phyloP scores from a whole-genome alignment of 1,140 invertebrate species.

The Achroia grisella region DNA sequence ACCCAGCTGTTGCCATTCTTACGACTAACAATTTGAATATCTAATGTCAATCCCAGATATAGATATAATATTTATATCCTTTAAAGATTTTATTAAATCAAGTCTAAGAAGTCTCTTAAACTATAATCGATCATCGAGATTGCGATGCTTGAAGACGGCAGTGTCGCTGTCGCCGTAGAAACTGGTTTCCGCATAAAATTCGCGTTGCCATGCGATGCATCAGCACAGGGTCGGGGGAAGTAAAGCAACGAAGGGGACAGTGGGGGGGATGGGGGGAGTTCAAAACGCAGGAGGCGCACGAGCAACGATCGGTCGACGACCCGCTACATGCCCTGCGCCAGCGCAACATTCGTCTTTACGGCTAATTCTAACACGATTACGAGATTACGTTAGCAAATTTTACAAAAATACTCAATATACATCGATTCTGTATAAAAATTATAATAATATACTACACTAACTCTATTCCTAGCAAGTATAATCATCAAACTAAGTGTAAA shows the following conservation, averaged over 20 bases:
- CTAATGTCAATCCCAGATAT: too few relatives aligned
- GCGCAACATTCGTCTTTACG: conserved; percentile 56
- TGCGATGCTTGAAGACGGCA: conserved; percentile 28
- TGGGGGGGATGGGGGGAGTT: conserved; percentile 31
- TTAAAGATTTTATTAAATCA: neutral
- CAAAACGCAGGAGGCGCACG: conserved; percentile 59
- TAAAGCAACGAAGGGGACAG: conserved; percentile 31
- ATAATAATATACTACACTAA: neutral
- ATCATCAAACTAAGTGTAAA: too few relatives aligned
- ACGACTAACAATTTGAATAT: too few relatives aligned
- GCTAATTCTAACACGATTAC: conserved; percentile 44
- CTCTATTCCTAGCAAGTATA: too few relatives aligned
- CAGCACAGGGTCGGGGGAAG: conserved; percentile 46
- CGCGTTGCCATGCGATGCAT: conserved; percentile 61
- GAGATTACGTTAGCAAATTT: conserved; percentile 35
- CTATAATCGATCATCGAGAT: conserved; percentile 23
- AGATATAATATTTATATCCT: too few relatives aligned
- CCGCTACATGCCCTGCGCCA: conserved; percentile 55
- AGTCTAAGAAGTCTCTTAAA: conserved; percentile 3
- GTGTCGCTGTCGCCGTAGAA: conserved; percentile 46
- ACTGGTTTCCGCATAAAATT: conserved; percentile 68
- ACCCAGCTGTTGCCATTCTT: too few relatives aligned
- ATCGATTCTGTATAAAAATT: conserved; percentile 12
- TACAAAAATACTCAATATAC: neutral
- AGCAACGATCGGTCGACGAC: conserved; percentile 64